phyloP scores from a whole-genome alignment of 2,888 invertebrate species.

The Junonia oenone region DNA sequence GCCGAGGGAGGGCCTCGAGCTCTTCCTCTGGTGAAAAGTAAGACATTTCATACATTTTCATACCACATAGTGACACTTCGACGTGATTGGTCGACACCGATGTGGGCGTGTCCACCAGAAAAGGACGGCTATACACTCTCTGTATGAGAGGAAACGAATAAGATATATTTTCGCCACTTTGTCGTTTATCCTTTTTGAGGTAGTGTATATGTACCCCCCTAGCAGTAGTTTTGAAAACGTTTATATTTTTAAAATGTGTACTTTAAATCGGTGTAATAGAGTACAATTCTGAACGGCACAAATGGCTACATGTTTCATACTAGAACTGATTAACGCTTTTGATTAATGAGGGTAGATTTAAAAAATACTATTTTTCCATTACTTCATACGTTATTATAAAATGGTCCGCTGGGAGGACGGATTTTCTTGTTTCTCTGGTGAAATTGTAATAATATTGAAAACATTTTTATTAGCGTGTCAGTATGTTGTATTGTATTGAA shows the following conservation, averaged over 20 bases:
- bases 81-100: background rate
- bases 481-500: background rate
- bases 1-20: slow-evolving; percentile 63
- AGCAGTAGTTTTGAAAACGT: slow-evolving; percentile 10
- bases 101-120: slow-evolving; percentile 1
- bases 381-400: background rate
- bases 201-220: slow-evolving; percentile 6
- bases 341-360: background rate
- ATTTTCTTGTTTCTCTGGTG: background rate
- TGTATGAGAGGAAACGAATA: slow-evolving; percentile 39
- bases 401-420: background rate
- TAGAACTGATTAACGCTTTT: background rate
- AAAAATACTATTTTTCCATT: background rate
- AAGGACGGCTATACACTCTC: slow-evolving; percentile 23
- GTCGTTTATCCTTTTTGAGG: slow-evolving; percentile 29
- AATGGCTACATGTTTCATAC: slow-evolving; percentile 6
- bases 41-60: slow-evolving; percentile 23
- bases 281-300: slow-evolving; percentile 26
- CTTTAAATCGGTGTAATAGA: slow-evolving; percentile 18
- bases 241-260: slow-evolving; percentile 21
- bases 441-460: too few species aligned
- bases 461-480: too few species aligned
- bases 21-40: slow-evolving; percentile 71
- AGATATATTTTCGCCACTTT: slow-evolving; percentile 39
- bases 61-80: slow-evolving; percentile 1